A percentile compares a stretch with the other conserved stretches of the same genome.
Conservation (phyloP, 92 coral and sea anemone genomes). For the Paragorgia papillata region DNA sequence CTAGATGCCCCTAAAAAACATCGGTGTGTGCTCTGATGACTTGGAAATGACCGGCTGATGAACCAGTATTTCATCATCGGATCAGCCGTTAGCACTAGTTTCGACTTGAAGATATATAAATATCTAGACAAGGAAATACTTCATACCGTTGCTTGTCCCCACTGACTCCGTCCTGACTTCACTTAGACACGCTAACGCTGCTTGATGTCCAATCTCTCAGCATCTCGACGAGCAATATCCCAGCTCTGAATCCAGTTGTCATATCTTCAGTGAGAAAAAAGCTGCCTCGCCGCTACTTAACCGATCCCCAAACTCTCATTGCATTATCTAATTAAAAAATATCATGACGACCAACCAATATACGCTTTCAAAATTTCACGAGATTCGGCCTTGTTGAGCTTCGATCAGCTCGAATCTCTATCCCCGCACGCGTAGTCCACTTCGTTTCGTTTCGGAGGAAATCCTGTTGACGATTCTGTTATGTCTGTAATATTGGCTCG, state of each 20-base stretch:
- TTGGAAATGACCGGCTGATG: too few species aligned
- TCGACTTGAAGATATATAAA: too few species aligned
- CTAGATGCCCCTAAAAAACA: too few species aligned
- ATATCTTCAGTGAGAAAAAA: neutral
- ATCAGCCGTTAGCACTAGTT: neutral
- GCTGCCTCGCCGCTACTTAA: constrained; percentile 10
- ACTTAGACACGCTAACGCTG: neutral
- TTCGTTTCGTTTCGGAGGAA: too few species aligned
- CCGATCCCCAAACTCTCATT: neutral
- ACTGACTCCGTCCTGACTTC: neutral
- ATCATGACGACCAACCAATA: neutral
- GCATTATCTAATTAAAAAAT: constrained; percentile 27
- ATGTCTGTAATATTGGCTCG: neutral
- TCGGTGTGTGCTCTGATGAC: too few species aligned
- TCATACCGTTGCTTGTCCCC: neutral
- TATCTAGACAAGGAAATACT: too few species aligned
- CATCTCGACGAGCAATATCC: neutral
- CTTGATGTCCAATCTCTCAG: neutral
- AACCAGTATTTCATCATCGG: neutral
- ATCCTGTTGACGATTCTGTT: too few species aligned
- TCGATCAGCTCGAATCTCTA: too few species aligned
- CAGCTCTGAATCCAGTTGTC: neutral
- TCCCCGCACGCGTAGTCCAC: too few species aligned
- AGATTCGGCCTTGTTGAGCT: too few species aligned
- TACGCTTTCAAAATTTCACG: neutral